These are phyloP conservation scores for Drosophila diplacantha DNA, from an alignment of 2,888 invertebrate species.

Conservation along the genomic window DNA sequence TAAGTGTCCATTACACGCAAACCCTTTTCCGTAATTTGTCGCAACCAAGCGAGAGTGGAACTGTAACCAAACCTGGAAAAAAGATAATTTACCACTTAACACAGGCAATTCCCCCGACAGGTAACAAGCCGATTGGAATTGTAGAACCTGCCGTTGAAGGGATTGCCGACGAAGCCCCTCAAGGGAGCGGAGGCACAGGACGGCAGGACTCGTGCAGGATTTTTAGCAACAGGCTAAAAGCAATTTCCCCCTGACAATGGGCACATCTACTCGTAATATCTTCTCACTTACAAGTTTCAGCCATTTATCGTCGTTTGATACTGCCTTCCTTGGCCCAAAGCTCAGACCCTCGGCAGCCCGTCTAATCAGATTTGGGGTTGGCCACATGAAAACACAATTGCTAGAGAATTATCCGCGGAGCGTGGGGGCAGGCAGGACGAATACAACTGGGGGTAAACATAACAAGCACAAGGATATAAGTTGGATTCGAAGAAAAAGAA, in stretches of 20 bases:
- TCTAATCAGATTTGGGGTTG: slow-evolving; percentile 69
- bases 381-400: slow-evolving; percentile 62
- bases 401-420: slow-evolving; percentile 51
- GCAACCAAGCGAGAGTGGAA: slow-evolving; percentile 24
- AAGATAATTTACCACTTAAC: slow-evolving; percentile 65
- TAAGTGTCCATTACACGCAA: slow-evolving; percentile 59
- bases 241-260: slow-evolving; percentile 42
- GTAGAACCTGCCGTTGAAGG: slow-evolving; percentile 19
- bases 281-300: slow-evolving; percentile 67
- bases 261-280: slow-evolving; percentile 31
- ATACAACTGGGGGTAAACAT: slow-evolving; percentile 23
- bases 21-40: slow-evolving; percentile 49
- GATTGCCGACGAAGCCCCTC: slow-evolving; percentile 48
- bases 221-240: slow-evolving; percentile 62
- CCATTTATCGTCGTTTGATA: slow-evolving; percentile 72
- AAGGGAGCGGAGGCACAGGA: slow-evolving; percentile 18
- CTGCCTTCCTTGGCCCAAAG: slow-evolving; percentile 18
- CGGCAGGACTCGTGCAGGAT: slow-evolving; percentile 10
- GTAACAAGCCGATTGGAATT: slow-evolving; percentile 35
- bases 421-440: slow-evolving; percentile 9
- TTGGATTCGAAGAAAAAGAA: slow-evolving; percentile 7
- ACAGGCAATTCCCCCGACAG: slow-evolving; percentile 45
- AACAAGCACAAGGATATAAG: slow-evolving; percentile 33
- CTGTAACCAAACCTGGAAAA: slow-evolving; percentile 18
- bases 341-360: slow-evolving; percentile 15